Evolutionary conservation across 1,140 invertebrate genomes (phyloP).

Genomic region (Tetramorium alpestre): DNA sequence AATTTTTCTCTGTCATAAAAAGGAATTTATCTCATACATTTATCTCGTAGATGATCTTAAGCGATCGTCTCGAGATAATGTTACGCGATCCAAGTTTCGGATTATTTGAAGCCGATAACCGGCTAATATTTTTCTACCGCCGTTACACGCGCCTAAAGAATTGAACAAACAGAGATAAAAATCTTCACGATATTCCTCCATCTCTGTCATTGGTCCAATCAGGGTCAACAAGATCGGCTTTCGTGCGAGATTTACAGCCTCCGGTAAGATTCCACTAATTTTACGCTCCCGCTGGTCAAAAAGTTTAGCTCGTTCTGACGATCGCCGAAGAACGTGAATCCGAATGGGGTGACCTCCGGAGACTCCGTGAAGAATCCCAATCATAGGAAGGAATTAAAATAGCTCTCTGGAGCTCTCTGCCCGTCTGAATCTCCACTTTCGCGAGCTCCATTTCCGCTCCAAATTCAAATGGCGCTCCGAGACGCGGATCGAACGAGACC

Average conservation of each 20-base stretch:
- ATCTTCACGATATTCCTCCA: conserved; percentile 24
- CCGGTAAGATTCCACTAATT: conserved; percentile 70
- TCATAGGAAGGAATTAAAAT: conserved; percentile 49
- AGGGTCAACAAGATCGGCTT: conserved; percentile 74
- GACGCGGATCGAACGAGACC: neutral
- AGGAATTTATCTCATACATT: neutral
- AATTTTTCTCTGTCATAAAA: neutral
- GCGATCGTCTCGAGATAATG: conserved; percentile 34
- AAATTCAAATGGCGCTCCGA: conserved; percentile 6
- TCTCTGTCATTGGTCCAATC: conserved; percentile 63
- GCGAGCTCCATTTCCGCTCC: conserved; percentile 31
- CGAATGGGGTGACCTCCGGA: conserved; percentile 37
- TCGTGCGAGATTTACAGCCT: conserved; percentile 70
- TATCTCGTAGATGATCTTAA: neutral
- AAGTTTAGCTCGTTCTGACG: conserved; percentile 57
- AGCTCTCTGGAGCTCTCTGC: conserved; percentile 21
- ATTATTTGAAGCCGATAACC: conserved; percentile 22
- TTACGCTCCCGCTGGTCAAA: conserved; percentile 56
- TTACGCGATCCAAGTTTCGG: conserved; percentile 25
- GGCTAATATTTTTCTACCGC: conserved; percentile 59
- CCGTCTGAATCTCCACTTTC: conserved; percentile 16
- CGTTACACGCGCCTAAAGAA: conserved; percentile 44
- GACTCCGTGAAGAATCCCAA: conserved; percentile 57
- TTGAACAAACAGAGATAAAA: conserved; percentile 52
- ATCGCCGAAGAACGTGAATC: conserved; percentile 47